phyloP scores from a whole-genome alignment of 2,113 vertebrate genomes.

The Gymnarchus niloticus region DNA sequence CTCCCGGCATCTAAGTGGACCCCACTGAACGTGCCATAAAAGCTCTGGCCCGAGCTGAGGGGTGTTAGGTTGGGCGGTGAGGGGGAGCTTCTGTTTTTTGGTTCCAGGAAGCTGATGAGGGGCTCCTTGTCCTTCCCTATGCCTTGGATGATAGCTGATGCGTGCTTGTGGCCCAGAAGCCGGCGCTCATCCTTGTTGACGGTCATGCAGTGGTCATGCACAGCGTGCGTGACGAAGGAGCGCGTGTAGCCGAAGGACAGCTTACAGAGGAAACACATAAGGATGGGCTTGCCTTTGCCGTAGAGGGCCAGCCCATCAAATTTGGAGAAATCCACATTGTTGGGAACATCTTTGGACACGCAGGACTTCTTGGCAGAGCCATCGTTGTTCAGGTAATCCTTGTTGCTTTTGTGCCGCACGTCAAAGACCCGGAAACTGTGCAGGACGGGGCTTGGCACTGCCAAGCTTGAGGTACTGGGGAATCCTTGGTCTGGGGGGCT shows the following conservation, averaged over 20 bases:
- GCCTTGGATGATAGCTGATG: slow-evolving; percentile 85
- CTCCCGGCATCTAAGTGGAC: slow-evolving; percentile 71
- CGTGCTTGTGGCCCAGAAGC: slow-evolving; percentile 79
- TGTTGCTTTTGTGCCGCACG: slow-evolving; percentile 79
- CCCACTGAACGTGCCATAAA: slow-evolving; percentile 80
- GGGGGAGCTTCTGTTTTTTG: slow-evolving; percentile 82
- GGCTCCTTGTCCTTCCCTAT: slow-evolving; percentile 80
- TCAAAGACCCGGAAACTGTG: slow-evolving; percentile 87
- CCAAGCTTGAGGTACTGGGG: slow-evolving; percentile 79
- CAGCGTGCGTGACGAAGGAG: slow-evolving; percentile 76
- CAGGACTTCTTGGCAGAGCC: slow-evolving; percentile 82
- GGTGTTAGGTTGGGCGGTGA: slow-evolving; percentile 72
- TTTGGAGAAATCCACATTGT: slow-evolving; percentile 82
- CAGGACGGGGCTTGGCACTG: slow-evolving; percentile 76
- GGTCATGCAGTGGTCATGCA: slow-evolving; percentile 77
- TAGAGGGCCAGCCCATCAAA: slow-evolving; percentile 75
- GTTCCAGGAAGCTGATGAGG: slow-evolving; percentile 87
- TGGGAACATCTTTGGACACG: slow-evolving; percentile 88
- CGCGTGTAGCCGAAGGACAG: slow-evolving; percentile 77
- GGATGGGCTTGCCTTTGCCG: slow-evolving; percentile 78
- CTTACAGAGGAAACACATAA: slow-evolving; percentile 87
- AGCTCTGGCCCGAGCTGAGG: slow-evolving; percentile 74
- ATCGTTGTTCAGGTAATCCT: slow-evolving; percentile 82
- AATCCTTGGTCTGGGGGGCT: slow-evolving; percentile 73
- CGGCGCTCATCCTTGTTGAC: slow-evolving; percentile 78